These are phyloP conservation scores for Nemotelus pantherinus DNA, from an alignment of 2,888 invertebrate species.

Conservation along the genomic window DNA sequence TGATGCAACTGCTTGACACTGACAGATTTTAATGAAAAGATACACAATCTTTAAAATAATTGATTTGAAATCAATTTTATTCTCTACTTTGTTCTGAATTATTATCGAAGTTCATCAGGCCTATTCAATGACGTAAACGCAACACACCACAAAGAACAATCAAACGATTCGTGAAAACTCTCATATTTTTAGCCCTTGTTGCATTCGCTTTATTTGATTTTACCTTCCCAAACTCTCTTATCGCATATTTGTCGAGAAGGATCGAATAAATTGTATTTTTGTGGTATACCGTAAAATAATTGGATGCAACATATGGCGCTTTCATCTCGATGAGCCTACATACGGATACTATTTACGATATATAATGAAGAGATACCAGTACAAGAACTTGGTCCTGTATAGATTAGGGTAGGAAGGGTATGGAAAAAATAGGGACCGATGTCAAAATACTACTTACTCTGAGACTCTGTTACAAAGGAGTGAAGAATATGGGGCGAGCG, in stretches of 20 bases:
- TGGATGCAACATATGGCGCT: conserved; percentile 36
- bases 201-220: no score
- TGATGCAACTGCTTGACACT: no score
- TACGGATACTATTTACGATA: not conserved
- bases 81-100: no score
- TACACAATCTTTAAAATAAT: no score
- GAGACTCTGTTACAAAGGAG: not conserved
- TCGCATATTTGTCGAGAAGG: not conserved
- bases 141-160: no score
- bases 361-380: not conserved
- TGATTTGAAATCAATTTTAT: no score
- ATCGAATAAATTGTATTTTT: conserved; percentile 35
- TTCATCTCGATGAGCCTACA: not conserved
- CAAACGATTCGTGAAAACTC: no score
- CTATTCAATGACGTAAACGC: no score
- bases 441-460: not conserved
- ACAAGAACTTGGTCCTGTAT: not conserved
- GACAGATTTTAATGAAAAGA: no score
- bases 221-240: not conserved
- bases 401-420: not conserved
- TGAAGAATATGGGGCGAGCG: not conserved
- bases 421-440: not conserved
- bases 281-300: conserved; percentile 35
- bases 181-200: no score
- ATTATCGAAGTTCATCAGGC: no score